These are phyloP conservation scores for Zosterops japonicus DNA, from an alignment of 2,113 vertebrate genomes.

Conservation along the genomic window DNA sequence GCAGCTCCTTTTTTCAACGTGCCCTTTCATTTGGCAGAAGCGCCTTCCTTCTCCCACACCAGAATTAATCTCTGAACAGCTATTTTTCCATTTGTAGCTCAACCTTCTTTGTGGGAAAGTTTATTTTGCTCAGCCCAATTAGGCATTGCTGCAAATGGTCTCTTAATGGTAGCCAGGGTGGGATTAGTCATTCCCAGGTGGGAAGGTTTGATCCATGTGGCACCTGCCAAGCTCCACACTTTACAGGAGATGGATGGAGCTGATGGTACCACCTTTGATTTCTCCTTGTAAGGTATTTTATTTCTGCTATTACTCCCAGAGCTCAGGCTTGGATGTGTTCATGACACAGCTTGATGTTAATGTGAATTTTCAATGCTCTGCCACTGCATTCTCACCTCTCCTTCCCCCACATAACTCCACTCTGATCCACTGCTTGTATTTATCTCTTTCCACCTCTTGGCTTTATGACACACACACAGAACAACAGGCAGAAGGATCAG, in stretches of 20 bases:
- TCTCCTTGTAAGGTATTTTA: not conserved
- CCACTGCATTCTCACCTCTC: not conserved
- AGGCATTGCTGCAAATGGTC: not conserved
- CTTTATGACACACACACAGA: not conserved
- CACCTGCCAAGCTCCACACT: not conserved
- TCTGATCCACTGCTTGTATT: not conserved
- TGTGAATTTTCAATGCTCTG: not conserved
- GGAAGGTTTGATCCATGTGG: not conserved
- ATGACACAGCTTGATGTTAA: not conserved
- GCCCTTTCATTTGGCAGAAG: constrained; percentile 23
- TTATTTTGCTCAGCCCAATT: constrained; percentile 13
- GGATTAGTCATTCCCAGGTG: not conserved
- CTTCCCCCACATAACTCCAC: accelerated
- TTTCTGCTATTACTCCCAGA: constrained; percentile 15
- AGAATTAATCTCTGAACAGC: not conserved
- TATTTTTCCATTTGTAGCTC: constrained; percentile 34
- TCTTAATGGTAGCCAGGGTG: not conserved
- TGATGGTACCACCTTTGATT: not conserved
- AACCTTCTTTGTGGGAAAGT: not conserved
- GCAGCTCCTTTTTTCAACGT: not conserved
- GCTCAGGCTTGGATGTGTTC: not conserved
- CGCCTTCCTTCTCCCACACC: not conserved
- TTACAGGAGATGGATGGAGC: not conserved
- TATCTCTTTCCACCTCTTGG: not conserved
- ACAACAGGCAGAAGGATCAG: not conserved